Base-by-base conservation (phyloP, 2,888 invertebrate species). In the Fabriciana adippe region DNA sequence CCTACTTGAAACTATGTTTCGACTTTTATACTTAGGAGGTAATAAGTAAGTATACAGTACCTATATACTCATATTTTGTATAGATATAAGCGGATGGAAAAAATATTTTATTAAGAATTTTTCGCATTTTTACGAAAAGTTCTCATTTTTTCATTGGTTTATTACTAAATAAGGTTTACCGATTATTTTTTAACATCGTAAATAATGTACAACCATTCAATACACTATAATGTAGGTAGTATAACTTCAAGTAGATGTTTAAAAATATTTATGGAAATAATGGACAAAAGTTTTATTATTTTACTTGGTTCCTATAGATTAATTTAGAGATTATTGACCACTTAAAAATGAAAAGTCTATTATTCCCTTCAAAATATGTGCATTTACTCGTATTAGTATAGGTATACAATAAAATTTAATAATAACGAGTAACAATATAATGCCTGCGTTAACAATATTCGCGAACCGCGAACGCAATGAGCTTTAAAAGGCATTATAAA, bases 401-500 rank as follows among this genome's bases (percentile, higher is more conserved):
- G 1, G 11, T 41, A 78, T 69, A 71, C 75, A 81, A 80, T 76
- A 78, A 82, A 76, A 71, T 64, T 73, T 77, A 80, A 81, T 81
- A 84, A 81, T 83, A 77, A 81, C 82, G 76, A 84, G 81, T 83
- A 77, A 80, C 82, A 75, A 76, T 77, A 76, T 80, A 79, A 81
- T 76, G 79, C 73, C 76, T 73, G 74, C 78, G 79, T 79, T 78
- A 74, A 79, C 64, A 67, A 70, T 67, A 69, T 71, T 71, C 77
- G 77, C 81, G 76, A 83, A 84, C 83, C 78, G 80, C 73, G 65
- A 76, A 85, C 79, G 79, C 85, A 90, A 89, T 90, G 87, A 86
- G 78, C 85, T 83, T 80, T 85, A 82, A 81, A 84, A 81, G 84
- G 83, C 79, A 81, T 84, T 87, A 88, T 87, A 88, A 85, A 82